Evolutionary conservation across 1,140 invertebrate genomes (phyloP).

Genomic region (Ceratosolen fusciceps): DNA sequence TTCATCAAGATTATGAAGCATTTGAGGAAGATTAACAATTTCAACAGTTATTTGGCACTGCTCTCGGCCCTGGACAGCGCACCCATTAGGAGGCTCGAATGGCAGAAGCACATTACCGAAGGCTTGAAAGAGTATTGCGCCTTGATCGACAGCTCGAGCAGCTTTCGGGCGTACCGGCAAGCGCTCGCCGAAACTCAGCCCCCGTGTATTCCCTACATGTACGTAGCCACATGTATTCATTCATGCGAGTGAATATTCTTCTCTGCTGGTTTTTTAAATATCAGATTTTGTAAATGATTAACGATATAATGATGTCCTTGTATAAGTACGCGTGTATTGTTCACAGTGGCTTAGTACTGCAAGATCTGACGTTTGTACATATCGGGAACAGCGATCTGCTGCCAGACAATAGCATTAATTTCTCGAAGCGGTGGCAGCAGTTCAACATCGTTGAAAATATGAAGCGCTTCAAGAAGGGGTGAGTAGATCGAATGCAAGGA

Average conservation of each 20-base stretch:
- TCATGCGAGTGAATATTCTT: too few species aligned
- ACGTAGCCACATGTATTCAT: slow-evolving; percentile 65
- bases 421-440: slow-evolving; percentile 98
- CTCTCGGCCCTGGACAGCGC: slow-evolving; percentile 97
- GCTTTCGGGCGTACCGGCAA: slow-evolving; percentile 94
- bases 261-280: too few species aligned
- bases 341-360: slow-evolving; percentile 94
- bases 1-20: slow-evolving; percentile 99
- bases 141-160: slow-evolving; percentile 95
- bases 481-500: too few species aligned
- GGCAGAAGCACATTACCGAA: slow-evolving; percentile 94
- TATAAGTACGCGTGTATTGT: too few species aligned
- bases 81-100: slow-evolving; percentile 93
- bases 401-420: slow-evolving; percentile 92
- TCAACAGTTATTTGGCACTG: slow-evolving; percentile 97
- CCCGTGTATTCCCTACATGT: slow-evolving; percentile 99
- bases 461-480: slow-evolving; percentile 96
- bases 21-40: slow-evolving; percentile 97
- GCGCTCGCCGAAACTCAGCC: slow-evolving; percentile 94
- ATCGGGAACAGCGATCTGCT: slow-evolving; percentile 95
- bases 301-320: slow-evolving; percentile 29
- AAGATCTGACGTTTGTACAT: slow-evolving; percentile 99
- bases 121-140: slow-evolving; percentile 94
- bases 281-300: too few species aligned
- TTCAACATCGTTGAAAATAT: slow-evolving; percentile 98